Percentiles rank a stretch among this genome's conserved stretches.
Conservation (phyloP, 2,888 invertebrate species). For the Drosophila nr. medialis region DNA sequence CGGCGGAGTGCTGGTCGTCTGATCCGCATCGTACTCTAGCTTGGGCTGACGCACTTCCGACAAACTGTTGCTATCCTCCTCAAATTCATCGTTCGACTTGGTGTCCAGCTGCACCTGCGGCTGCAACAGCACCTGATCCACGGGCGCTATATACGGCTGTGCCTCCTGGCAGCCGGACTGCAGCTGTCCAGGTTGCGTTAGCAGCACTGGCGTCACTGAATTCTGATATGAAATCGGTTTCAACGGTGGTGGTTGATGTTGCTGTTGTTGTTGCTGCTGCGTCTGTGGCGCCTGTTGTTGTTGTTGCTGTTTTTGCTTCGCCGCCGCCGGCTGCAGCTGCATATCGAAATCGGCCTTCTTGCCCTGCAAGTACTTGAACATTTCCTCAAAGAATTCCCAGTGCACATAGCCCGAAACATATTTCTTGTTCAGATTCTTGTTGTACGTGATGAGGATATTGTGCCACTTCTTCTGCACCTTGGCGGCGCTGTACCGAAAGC, state of each 20-base stretch:
- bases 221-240: slow-evolving; percentile 37
- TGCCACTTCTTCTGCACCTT: slow-evolving; percentile 85
- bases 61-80: slow-evolving; percentile 78
- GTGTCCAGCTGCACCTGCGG: slow-evolving; percentile 78
- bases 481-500: slow-evolving; percentile 84
- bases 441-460: slow-evolving; percentile 84
- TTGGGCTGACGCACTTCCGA: slow-evolving; percentile 81
- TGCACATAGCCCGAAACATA: slow-evolving; percentile 83
- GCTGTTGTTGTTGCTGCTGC: slow-evolving; percentile 26
- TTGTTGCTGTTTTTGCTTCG: slow-evolving; percentile 25
- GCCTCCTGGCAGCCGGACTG: slow-evolving; percentile 25
- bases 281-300: slow-evolving; percentile 25
- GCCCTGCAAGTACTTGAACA: slow-evolving; percentile 84
- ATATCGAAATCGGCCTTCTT: slow-evolving; percentile 82
- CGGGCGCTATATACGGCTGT: slow-evolving; percentile 69
- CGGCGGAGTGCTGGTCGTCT: slow-evolving; percentile 48
- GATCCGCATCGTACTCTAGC: slow-evolving; percentile 77
- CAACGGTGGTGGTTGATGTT: slow-evolving; percentile 10
- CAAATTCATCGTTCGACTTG: slow-evolving; percentile 82
- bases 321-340: slow-evolving; percentile 44
- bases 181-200: background rate
- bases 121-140: slow-evolving; percentile 69
- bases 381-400: slow-evolving; percentile 85
- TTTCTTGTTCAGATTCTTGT: slow-evolving; percentile 84
- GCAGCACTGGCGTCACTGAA: slow-evolving; percentile 45